Evolutionary conservation across 2,888 invertebrate species (phyloP).

Genomic region (Chalcis sispes): DNA sequence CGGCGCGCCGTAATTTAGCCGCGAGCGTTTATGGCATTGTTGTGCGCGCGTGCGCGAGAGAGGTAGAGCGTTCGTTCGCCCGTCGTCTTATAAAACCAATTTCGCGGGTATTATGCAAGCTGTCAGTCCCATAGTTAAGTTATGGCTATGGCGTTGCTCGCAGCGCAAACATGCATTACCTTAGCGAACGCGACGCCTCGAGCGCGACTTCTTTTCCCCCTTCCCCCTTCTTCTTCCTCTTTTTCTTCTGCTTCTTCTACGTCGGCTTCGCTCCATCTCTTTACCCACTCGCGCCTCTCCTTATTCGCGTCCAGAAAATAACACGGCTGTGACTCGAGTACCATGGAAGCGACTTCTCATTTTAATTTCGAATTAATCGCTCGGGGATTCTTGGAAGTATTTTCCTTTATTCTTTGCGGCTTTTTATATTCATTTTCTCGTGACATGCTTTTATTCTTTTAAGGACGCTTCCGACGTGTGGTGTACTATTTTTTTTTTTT

Average conservation of each 20-base stretch:
- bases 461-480: no score
- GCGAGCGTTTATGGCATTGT: slow-evolving; percentile 74
- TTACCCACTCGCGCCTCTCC: slow-evolving; percentile 26
- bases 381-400: slow-evolving; percentile 50
- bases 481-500: no score
- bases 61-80: slow-evolving; percentile 36
- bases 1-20: slow-evolving; percentile 72
- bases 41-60: slow-evolving; percentile 67
- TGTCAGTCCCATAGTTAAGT: slow-evolving; percentile 73
- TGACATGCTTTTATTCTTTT: not conserved
- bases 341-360: slow-evolving; percentile 57
- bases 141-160: slow-evolving; percentile 69
- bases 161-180: slow-evolving; percentile 68
- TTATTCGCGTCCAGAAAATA: slow-evolving; percentile 47
- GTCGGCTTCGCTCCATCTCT: slow-evolving; percentile 11
- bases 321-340: slow-evolving; percentile 44
- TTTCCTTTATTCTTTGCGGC: slow-evolving; percentile 11
- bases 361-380: slow-evolving; percentile 64
- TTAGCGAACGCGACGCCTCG: slow-evolving; percentile 32
- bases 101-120: slow-evolving; percentile 75
- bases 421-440: not conserved
- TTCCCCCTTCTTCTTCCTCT: slow-evolving; percentile 3
- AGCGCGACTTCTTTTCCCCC: not conserved
- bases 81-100: slow-evolving; percentile 75
- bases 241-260: slow-evolving; percentile 26